Evolutionary conservation across 2,888 invertebrate genomes (phyloP).

Genomic region (Cryptus armator): DNA sequence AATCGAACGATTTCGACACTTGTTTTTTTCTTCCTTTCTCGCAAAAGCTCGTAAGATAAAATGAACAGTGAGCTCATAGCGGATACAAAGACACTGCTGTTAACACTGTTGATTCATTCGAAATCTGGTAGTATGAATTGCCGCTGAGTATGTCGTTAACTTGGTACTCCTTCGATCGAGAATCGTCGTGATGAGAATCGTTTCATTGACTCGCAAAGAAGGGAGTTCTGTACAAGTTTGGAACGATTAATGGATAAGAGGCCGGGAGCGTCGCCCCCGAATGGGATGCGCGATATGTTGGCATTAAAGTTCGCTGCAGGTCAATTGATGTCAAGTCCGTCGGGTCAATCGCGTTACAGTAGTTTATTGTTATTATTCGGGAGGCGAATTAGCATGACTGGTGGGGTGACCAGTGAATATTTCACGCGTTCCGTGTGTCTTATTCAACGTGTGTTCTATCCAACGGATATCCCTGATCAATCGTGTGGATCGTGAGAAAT

Average conservation of each 20-base stretch:
- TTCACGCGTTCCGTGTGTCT: neutral
- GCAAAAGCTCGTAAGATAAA: too few relatives aligned
- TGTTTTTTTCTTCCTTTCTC: too few relatives aligned
- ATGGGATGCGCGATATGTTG: slow-evolving; percentile 44
- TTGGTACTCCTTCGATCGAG: too few relatives aligned
- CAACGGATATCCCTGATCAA: neutral
- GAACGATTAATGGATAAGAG: slow-evolving; percentile 20
- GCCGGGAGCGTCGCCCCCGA: neutral
- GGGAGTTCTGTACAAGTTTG: slow-evolving; percentile 16
- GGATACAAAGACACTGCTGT: too few relatives aligned
- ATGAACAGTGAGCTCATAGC: too few relatives aligned
- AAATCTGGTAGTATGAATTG: too few relatives aligned
- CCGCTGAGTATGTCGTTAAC: too few relatives aligned
- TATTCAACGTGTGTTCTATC: neutral
- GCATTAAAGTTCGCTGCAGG: slow-evolving; percentile 62
- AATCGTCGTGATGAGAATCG: neutral
- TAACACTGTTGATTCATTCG: too few relatives aligned
- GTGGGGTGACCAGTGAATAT: slow-evolving; percentile 20
- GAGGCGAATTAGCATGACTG: slow-evolving; percentile 20
- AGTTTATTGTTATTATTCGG: slow-evolving; percentile 40
- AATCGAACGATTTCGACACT: too few relatives aligned
- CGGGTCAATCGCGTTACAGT: slow-evolving; percentile 76
- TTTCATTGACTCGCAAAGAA: neutral
- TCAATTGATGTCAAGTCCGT: slow-evolving; percentile 78
- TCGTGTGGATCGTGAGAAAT: neutral